Evolutionary conservation across 2,888 invertebrate genomes (phyloP).

Genomic region (Pseudeuparius sepicola): DNA sequence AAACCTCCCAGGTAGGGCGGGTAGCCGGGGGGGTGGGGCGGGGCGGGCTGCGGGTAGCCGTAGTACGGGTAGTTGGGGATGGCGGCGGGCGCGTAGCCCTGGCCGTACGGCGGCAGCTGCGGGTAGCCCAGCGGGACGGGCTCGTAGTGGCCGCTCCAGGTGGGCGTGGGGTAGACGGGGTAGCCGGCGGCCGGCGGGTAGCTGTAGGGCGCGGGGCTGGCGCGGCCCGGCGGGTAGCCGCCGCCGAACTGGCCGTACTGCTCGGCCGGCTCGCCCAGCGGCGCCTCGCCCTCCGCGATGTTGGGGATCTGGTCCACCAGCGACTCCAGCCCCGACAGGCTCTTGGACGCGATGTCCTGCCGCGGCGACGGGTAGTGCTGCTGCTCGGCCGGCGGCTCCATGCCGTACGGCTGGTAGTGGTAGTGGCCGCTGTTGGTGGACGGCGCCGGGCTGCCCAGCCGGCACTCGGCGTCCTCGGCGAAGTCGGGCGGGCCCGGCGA

Average conservation of each 20-base stretch:
- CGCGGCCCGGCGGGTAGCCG: constrained; percentile 36
- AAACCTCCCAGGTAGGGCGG: constrained; percentile 40
- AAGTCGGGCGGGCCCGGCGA: constrained; percentile 61
- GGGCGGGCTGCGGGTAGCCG: constrained; percentile 38
- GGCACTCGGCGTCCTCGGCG: constrained; percentile 45
- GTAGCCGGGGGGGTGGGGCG: constrained; percentile 39
- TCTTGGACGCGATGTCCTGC: constrained; percentile 77
- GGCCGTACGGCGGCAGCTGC: constrained; percentile 36
- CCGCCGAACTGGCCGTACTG: constrained; percentile 41
- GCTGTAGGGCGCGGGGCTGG: constrained; percentile 36
- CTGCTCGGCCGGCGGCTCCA: constrained; percentile 31
- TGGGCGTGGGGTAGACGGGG: constrained; percentile 38
- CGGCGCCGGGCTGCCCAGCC: constrained; percentile 44
- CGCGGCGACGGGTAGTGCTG: constrained; percentile 41
- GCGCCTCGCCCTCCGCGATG: constrained; percentile 60
- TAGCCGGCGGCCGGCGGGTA: constrained; percentile 35
- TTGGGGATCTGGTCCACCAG: constrained; percentile 87
- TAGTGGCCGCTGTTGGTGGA: constrained; percentile 36
- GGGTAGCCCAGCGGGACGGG: constrained; percentile 42
- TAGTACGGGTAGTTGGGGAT: constrained; percentile 59
- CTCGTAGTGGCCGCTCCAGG: constrained; percentile 38
- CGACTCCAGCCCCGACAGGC: constrained; percentile 77
- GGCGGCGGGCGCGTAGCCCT: constrained; percentile 47
- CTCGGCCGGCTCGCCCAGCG: constrained; percentile 34
- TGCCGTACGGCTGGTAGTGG: constrained; percentile 36